Percentiles rank a stretch among this genome's conserved stretches.
Evolutionary conservation across 1,140 invertebrate genomes (phyloP).

Genomic region (Penaeus indicus): DNA sequence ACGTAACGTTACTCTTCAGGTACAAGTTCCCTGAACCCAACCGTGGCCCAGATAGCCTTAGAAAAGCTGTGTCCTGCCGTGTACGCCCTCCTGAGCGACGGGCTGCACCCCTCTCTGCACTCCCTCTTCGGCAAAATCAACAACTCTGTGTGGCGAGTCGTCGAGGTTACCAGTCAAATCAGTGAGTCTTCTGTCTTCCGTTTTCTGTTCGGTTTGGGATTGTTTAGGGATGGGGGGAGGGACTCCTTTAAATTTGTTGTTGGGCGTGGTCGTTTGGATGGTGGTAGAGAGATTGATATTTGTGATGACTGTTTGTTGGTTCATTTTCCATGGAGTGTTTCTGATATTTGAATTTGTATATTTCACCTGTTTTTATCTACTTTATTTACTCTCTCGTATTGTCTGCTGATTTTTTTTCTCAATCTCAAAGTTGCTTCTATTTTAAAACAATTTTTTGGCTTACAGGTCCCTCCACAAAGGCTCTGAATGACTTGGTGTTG

Average conservation of each 20-base stretch:
- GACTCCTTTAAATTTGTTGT: too few relatives aligned
- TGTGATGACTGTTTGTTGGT: neutral
- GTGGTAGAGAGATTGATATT: neutral
- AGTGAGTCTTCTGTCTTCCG: constrained; percentile 71
- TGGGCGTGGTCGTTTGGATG: too few relatives aligned
- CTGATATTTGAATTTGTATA: too few relatives aligned
- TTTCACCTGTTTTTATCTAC: too few relatives aligned
- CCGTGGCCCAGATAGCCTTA: constrained; percentile 77
- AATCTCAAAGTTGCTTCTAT: too few relatives aligned
- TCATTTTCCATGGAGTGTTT: neutral
- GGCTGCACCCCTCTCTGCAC: constrained; percentile 83
- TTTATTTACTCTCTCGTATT: neutral
- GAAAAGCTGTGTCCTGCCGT: constrained; percentile 84
- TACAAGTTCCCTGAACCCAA: constrained; percentile 74
- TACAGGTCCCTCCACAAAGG: constrained; percentile 82
- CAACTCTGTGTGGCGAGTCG: constrained; percentile 90
- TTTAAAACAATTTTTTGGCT: constrained; percentile 11
- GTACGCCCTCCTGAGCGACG: constrained; percentile 86
- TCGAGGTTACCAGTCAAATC: constrained; percentile 89
- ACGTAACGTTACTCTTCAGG: constrained; percentile 67
- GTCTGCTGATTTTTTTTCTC: neutral
- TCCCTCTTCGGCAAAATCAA: constrained; percentile 88
- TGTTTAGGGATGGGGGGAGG: too few relatives aligned
- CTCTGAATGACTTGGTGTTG: constrained; percentile 87
- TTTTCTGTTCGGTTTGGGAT: too few relatives aligned